Percentiles rank a stretch among this genome's conserved stretches.
phyloP scores from a whole-genome alignment of 2,888 invertebrate species.

The Cheilosia pagana region DNA sequence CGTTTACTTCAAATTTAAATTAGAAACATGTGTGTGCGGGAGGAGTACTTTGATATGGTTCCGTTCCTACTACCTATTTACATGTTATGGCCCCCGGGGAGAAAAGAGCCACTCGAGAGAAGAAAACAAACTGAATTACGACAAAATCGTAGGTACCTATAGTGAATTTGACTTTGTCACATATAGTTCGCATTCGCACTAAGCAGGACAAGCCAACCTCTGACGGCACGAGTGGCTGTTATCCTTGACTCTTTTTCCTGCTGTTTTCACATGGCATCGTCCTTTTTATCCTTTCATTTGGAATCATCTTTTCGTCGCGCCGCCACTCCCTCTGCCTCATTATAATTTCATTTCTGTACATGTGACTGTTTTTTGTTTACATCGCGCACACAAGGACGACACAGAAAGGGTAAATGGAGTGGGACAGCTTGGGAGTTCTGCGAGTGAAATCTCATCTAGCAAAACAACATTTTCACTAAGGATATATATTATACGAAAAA shows the following conservation, averaged over 20 bases:
- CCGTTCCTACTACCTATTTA: neutral
- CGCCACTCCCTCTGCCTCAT: conserved; percentile 38
- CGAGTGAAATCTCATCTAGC: conserved; percentile 29
- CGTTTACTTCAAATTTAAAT: conserved; percentile 54
- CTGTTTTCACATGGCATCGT: conserved; percentile 36
- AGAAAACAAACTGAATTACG: conserved; percentile 49
- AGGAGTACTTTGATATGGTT: neutral
- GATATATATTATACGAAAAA: conserved; percentile 39
- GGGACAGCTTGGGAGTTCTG: neutral
- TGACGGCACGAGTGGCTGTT: conserved; percentile 44
- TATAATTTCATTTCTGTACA: conserved; percentile 58
- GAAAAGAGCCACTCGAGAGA: conserved; percentile 8
- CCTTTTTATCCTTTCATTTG: conserved; percentile 64
- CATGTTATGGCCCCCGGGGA: conserved; percentile 42
- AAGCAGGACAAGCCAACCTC: conserved; percentile 28
- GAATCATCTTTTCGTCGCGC: conserved; percentile 7
- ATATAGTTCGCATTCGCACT: neutral
- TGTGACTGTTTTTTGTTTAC: conserved; percentile 53
- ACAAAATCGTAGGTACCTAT: conserved; percentile 49
- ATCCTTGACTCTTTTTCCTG: conserved; percentile 47
- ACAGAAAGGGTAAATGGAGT: conserved; percentile 3
- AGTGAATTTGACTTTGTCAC: conserved; percentile 40
- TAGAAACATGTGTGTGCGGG: conserved; percentile 42
- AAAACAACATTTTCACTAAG: conserved; percentile 52
- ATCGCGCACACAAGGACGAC: conserved; percentile 34